Evolutionary conservation across 2,797 vertebrate genomes (phyloP), one percentile per base, ranked within the genome.

Genomic region (Rhadinocentrus ornatus): DNA sequence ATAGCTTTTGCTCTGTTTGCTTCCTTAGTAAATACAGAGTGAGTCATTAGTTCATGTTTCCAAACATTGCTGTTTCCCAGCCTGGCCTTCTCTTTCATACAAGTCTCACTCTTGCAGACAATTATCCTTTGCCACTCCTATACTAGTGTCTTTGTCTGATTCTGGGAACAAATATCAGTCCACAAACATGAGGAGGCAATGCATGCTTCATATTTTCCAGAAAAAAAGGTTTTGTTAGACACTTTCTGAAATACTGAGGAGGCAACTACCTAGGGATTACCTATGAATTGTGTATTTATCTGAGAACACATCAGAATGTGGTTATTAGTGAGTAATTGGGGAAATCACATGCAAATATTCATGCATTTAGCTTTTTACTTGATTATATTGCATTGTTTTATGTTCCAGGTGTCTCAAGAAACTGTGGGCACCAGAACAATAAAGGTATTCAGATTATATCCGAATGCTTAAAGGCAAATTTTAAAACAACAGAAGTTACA

Each of bases 351-450:
- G 5, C 41, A 37, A 37, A 12, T 37, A 37, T 12, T 37, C 7
- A 37, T 37, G 7, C 9, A 37, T 37, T 37, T 3, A 2, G 35
- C 12, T 5, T 20, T 20, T 44, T 44, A 1, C 18, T 44, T 44
- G 4, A n/a, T 50, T 69, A 73, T 24, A 39, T 57, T 50, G 0
- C 9, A 44, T 60, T 34, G 44, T 78, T 16, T 58, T 79, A 3
- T 72, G 10, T 81, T 79, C 10, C 62, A 88, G 86, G 81, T 83
- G 18, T 44, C 37, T 11, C 44, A 27, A 58, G 66, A 50, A 10
- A 27, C 52, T 15, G 2, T 48, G 32, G 54, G 34, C 24, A 50
- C 12, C 64, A 80, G 58, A 54, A 68, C 75, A n/a, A 74, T 85
- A 12, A 71, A 80, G 84, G 81, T 89, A 83, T 22, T 60, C 1